A percentile compares a stretch with the other conserved stretches of the same genome.
These are phyloP conservation scores for Thecocarcelia acutangulata DNA, from an alignment of 2,888 invertebrate species.

Conservation along the genomic window DNA sequence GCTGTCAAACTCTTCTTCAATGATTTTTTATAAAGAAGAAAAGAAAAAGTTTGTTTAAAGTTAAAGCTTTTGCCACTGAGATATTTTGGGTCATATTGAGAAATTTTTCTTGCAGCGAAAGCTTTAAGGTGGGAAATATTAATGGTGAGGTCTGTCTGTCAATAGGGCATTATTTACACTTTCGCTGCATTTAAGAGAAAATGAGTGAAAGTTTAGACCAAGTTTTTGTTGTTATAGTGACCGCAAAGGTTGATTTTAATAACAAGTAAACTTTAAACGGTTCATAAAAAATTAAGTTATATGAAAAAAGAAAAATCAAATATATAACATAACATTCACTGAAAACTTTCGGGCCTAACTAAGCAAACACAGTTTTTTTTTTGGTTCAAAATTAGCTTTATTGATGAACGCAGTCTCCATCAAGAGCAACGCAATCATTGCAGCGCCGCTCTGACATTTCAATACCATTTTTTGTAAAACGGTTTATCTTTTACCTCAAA, in stretches of 20 bases:
- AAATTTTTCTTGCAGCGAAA: background rate
- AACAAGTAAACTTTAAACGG: background rate
- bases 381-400: too few species aligned
- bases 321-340: too few species aligned
- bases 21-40: background rate
- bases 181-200: constrained; percentile 21
- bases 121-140: constrained; percentile 37
- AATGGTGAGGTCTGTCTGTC: background rate
- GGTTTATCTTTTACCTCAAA: too few species aligned
- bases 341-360: too few species aligned
- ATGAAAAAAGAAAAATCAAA: too few species aligned
- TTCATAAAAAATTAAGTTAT: background rate
- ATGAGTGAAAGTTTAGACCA: constrained; percentile 12
- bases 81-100: constrained; percentile 47
- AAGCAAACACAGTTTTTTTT: too few species aligned
- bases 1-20: constrained; percentile 52
- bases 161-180: constrained; percentile 15
- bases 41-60: background rate
- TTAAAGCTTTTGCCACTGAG: constrained; percentile 27
- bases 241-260: background rate
- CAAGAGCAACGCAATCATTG: too few species aligned
- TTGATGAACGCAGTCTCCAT: too few species aligned
- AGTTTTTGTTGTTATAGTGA: background rate
- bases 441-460: too few species aligned
- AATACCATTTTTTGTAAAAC: too few species aligned